These are phyloP conservation scores for Bombus terrestris DNA, from an alignment of 1,140 invertebrate species.

Conservation along the genomic window DNA sequence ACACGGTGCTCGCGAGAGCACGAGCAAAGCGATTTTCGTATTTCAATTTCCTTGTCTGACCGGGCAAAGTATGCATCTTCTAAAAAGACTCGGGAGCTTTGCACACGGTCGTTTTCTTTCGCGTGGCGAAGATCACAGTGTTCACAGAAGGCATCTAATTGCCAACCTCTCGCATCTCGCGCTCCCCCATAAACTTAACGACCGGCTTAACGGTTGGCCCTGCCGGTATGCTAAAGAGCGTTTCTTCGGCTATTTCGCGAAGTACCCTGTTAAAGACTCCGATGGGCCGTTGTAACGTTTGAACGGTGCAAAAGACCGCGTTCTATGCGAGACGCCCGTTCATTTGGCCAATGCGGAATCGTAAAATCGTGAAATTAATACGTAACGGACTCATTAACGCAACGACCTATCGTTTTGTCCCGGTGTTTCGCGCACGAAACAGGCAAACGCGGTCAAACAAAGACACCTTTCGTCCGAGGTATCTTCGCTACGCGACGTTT, in stretches of 20 bases:
- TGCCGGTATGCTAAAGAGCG: slow-evolving; percentile 77
- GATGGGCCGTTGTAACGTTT: slow-evolving; percentile 64
- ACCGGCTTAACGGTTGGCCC: slow-evolving; percentile 75
- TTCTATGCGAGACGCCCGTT: slow-evolving; percentile 28
- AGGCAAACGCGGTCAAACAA: not conserved
- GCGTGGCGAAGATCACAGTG: slow-evolving; percentile 74
- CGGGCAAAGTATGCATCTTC: slow-evolving; percentile 24
- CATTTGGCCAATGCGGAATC: slow-evolving; percentile 18
- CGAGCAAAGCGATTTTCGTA: slow-evolving; percentile 44
- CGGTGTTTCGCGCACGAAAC: not conserved
- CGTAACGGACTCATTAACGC: slow-evolving; percentile 22
- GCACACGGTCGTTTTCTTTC: slow-evolving; percentile 65
- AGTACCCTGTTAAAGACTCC: slow-evolving; percentile 77
- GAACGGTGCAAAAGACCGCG: slow-evolving; percentile 48
- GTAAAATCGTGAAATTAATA: slow-evolving; percentile 45
- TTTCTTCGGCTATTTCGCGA: slow-evolving; percentile 74
- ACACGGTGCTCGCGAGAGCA: slow-evolving; percentile 13
- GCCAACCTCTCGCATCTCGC: slow-evolving; percentile 73
- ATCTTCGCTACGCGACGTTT: not conserved
- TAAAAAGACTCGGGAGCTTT: slow-evolving; percentile 28
- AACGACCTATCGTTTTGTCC: not conserved
- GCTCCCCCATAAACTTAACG: slow-evolving; percentile 75
- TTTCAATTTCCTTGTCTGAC: slow-evolving; percentile 60
- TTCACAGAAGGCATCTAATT: slow-evolving; percentile 75
- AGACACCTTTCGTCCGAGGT: not conserved